Base-by-base conservation (phyloP, 1,140 invertebrate species). In the Aphelinus atriplicis region DNA sequence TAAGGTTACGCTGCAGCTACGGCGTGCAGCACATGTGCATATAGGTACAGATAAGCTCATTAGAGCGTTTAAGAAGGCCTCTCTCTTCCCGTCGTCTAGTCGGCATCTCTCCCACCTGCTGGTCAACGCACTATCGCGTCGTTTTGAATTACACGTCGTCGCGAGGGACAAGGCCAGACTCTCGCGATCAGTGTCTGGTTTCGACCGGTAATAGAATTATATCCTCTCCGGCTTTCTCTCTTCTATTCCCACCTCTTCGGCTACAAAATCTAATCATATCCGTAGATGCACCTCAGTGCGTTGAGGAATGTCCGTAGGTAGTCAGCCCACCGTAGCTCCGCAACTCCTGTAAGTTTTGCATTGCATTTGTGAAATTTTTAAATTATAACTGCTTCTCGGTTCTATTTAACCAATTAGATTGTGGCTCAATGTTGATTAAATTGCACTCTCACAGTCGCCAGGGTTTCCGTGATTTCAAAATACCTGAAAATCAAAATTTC, bases 161-260 rank as follows among this genome's bases (percentile, higher is more conserved):
- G 51, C 51, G 51, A 53, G 9, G 9, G 4, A 6, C 9, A 53
- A 53, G 4, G 51, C 51, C 9, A 4, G 4, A 53, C 4, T 53
- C 9, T 51, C 51, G 58, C 75, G 77, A 79, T 71, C 7, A 7
- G 83, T 79, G 78, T 86, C 77, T 51, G 81, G 80, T 86, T 87
- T 84, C 83, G 85, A 85, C 84, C 80, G 78, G 84, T 86, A 87
- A 86, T 86, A 77, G 79, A 84, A 87, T 87, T 86, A 86, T 76
- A 75, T 77, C 80, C 77, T 78, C 77, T 71, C 77, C 79, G 2
- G 5, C 65, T 50, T 50, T 71, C 58, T 43, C n/a, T 64, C 43
- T 57, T 43, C 58, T 43, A 5, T 50, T 3, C 46, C 5, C n/a
- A 63, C 7, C 10, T 10, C 2, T 46, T 46, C 62, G 42, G 42